Evolutionary conservation across 2,888 invertebrate species (phyloP), one percentile per base, ranked within the genome.

Genomic region (Cataglyphis altisquamis): DNA sequence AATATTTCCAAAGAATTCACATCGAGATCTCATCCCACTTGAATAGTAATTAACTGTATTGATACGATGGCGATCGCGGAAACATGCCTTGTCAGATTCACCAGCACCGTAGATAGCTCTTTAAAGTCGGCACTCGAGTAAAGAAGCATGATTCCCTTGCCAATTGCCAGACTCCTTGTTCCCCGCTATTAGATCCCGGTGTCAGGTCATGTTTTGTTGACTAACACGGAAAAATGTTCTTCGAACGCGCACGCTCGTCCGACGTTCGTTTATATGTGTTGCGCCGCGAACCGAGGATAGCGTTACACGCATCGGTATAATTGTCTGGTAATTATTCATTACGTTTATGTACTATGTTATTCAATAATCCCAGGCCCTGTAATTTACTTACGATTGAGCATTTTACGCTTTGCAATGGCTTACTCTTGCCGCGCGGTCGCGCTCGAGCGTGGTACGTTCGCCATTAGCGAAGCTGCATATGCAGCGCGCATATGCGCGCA

Each of bases 301-400:
- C 64, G 48, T 66, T 72, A 78, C 72, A 48, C 41, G 81, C 63
- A 80, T 48, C 81, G 63, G 85, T 66, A 85, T 91, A 90, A 89
- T 90, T 87, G 55, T 70, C 66, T 21, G 82, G 66, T 88, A 87
- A 92, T 91, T 91, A 90, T 90, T 89, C 90, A 87, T 91, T 88
- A 84, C 85, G 85, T 89, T 90, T 90, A 89, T 86, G 90, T 77
- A 90, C 67, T 86, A 77, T 88, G 88, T 90, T 88, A 90, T 90
- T 86, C 87, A 84, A 89, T 91, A 90, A 88, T 75, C 52, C 45
- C 86, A 78, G 63, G 72, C 82, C 83, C 80, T 83, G 83, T 85
- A 88, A 90, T 90, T 90, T 87, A 85, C 88, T 90, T 86, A 85
- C 85, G 85, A 91, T 91, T 82, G 87, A 90, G 78, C 87, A 89